phyloP scores from a whole-genome alignment of 2,888 invertebrate genomes.

The Pachymerium ferrugineum region DNA sequence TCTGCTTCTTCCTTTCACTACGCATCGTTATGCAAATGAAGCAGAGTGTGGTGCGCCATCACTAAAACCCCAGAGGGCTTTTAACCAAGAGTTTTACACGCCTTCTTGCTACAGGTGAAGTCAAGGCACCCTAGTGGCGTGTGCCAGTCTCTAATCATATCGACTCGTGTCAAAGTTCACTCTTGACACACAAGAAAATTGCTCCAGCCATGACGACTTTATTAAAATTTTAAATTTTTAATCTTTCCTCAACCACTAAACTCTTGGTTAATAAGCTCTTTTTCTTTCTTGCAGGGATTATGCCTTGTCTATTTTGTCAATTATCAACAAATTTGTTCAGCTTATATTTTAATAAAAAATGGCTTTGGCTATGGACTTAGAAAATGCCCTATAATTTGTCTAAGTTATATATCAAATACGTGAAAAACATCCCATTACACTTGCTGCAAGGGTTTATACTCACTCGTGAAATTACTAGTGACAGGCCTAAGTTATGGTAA shows the following conservation, averaged over 20 bases:
- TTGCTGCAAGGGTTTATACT: no score
- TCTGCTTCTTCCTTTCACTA: neutral
- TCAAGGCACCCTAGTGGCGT: neutral
- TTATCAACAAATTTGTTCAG: no score
- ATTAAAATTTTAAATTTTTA: neutral
- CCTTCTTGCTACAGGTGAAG: conserved; percentile 4
- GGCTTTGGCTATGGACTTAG: no score
- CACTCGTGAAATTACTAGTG: no score
- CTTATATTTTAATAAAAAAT: no score
- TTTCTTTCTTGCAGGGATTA: no score
- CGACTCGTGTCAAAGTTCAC: neutral
- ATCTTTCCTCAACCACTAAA: neutral
- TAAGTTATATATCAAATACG: no score
- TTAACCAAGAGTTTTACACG: neutral
- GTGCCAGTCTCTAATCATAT: neutral
- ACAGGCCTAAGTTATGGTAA: no score
- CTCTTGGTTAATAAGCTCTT: no score
- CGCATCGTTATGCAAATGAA: neutral
- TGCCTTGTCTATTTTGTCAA: no score
- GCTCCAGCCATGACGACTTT: neutral
- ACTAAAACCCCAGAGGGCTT: neutral
- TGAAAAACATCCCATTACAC: no score
- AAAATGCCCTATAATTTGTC: no score
- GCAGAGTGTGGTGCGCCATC: neutral
- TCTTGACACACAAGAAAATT: neutral